Base-by-base conservation (phyloP, 2,113 vertebrate genomes). In the Helogale parvula region DNA sequence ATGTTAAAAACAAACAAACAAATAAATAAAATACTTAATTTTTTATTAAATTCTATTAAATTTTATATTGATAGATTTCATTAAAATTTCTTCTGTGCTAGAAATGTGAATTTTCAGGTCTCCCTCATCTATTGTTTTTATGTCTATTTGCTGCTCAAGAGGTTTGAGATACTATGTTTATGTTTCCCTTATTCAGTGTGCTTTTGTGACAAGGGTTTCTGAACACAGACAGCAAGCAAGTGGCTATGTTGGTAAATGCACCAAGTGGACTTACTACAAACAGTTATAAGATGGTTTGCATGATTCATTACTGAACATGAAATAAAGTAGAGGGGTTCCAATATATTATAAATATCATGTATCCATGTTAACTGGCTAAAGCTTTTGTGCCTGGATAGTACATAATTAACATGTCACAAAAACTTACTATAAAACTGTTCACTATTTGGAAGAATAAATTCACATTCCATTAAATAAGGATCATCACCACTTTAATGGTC, bases 401-500 rank as follows among this genome's bases (percentile, higher is more conserved):
- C 41, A 79, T 96, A 98, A 98, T 98, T 96, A 95, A 97, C 85
- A 97, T 97, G 97, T 97, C 96, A 97, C 65, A 76, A 81, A 90
- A 94, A 60, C 72, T 94, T 94, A 81, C 81, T 79, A 89, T 96
- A 84, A 97, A 97, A 97, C 87, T 29, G 25, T 65, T 94, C 88
- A 94, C 21, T 96, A 79, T 90, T 96, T 89, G 86, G 90, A 97
- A 98, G 93, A 98, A 94, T 96, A 97, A 97, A 97, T 98, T 96
- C 85, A 88, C 77, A 96, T 97, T 95, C 90, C 90, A 92, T 96
- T 97, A 98, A 98, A 96, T 97, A 98, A 98, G 93, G 82, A 96
- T 98, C 93, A 95, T 96, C 97, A 81, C 79, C 63, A 84, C 69
- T 96, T 96, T 97, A 96, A 98, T 96, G 95, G 89, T 81, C 84